Evolutionary conservation across 2,797 vertebrate species (phyloP).

Genomic region (Argentina silus): DNA sequence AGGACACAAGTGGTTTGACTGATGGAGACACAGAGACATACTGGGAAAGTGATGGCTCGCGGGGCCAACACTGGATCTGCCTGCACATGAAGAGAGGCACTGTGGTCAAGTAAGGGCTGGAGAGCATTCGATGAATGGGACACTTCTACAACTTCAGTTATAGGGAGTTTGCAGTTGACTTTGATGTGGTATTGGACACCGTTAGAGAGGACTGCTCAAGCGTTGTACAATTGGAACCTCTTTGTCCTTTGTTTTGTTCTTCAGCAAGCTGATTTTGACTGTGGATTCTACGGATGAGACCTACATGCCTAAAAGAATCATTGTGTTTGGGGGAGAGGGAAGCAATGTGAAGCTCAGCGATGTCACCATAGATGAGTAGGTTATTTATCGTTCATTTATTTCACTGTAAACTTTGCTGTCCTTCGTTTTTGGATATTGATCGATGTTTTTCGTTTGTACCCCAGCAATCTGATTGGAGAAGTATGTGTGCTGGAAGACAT

Average conservation of each 20-base stretch:
- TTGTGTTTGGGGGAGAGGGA: conserved; percentile 90
- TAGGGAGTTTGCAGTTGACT: too few relatives aligned
- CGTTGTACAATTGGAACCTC: too few relatives aligned
- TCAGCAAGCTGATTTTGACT: conserved; percentile 90
- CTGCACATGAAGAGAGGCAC: conserved; percentile 98
- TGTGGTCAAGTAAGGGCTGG: conserved; percentile 88
- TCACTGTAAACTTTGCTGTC: not conserved
- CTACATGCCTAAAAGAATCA: conserved; percentile 95
- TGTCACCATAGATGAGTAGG: conserved; percentile 93
- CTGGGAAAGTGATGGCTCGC: conserved; percentile 98
- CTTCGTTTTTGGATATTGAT: not conserved
- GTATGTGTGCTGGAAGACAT: conserved; percentile 96
- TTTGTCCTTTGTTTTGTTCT: not conserved
- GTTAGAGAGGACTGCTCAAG: too few relatives aligned
- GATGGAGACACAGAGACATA: conserved; percentile 93
- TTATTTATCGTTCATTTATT: conserved; percentile 3
- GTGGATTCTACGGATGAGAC: conserved; percentile 96
- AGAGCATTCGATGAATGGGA: not conserved
- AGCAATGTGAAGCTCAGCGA: conserved; percentile 93
- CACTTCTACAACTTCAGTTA: not conserved
- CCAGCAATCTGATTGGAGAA: conserved; percentile 92
- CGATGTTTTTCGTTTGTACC: conserved; percentile 7
- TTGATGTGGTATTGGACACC: too few relatives aligned
- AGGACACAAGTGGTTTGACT: conserved; percentile 91
- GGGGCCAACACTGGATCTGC: conserved; percentile 98